Evolutionary conservation across 2,888 invertebrate genomes (phyloP), one percentile per base, ranked within the genome.

Genomic region (Criorhina ranunculi): DNA sequence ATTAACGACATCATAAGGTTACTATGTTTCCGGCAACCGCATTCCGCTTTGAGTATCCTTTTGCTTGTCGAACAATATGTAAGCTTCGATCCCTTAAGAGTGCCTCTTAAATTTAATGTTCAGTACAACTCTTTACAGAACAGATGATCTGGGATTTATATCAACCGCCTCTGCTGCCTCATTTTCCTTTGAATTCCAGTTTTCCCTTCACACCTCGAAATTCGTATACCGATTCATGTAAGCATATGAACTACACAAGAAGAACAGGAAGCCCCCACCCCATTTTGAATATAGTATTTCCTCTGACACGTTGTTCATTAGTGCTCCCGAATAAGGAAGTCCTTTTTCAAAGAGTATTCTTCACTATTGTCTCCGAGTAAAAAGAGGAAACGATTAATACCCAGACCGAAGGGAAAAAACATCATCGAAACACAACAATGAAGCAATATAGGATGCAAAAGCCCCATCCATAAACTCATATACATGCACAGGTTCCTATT

Each of bases 1-100:
- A 73, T 73, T 73, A 62, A 73, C 24, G 73, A 53, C 35, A 11
- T 53, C 44, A 75, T 75, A 66, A 66, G 75, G 46, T 66, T 57
- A 35, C 40, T 57, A 40, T 44, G 62, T 37, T 49, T 55, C 75
- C 55, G 57, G 15, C 24, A 46, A 44, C 55, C 55, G 35, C 46
- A 57, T 66, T 46, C 37, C 24, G 29, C 1, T 24, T 35, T 12
- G n/a, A 75, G 44, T 53, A 57, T 42, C 49, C 31, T 31, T 51
- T 37, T 4, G 12, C 64, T 24, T 66, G 57, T 57, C 37, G 49
- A 57, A 66, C 75, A 66, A 49, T 76, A n/a, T n/a, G n/a, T n/a
- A 76, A 55, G 57, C 49, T 66, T 12, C 42, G 46, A 67, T 75
- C 46, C 81, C 64, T 64, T 66, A 44, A 44, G 64, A 66, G 40